A percentile compares a stretch with the other conserved stretches of the same genome.
Conservation (phyloP, 2,888 invertebrate species). For the Eupeodes latifasciatus region DNA sequence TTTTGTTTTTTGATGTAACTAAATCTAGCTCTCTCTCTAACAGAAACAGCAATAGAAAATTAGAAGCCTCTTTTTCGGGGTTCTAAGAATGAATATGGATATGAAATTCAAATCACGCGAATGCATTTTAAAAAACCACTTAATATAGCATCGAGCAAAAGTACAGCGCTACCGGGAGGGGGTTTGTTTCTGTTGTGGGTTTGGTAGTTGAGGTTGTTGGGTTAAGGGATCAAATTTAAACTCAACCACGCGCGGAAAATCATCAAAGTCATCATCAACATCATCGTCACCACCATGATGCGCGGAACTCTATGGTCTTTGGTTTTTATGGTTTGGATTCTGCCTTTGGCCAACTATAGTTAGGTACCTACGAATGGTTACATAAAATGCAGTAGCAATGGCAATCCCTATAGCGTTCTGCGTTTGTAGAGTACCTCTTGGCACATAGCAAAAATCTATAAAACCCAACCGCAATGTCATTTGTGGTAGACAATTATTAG, state of each 20-base stretch:
- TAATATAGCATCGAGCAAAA: background rate
- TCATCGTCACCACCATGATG: background rate
- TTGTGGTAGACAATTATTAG: slow-evolving; percentile 63
- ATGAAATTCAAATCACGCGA: slow-evolving; percentile 50
- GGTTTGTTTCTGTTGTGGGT: background rate
- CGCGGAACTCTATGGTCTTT: background rate
- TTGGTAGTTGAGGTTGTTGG: background rate
- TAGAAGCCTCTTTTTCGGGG: background rate
- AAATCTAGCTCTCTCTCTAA: background rate
- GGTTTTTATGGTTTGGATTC: background rate
- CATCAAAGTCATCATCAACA: slow-evolving; percentile 54
- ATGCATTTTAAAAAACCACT: slow-evolving; percentile 39
- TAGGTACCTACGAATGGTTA: too few relatives aligned
- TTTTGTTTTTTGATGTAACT: slow-evolving; percentile 22
- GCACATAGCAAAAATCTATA: slow-evolving; percentile 23
- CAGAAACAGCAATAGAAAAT: background rate
- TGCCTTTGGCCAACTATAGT: background rate
- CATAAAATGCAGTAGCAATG: background rate
- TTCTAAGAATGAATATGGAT: background rate
- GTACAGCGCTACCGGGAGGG: too few relatives aligned
- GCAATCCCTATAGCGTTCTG: background rate
- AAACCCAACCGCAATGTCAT: slow-evolving; percentile 32
- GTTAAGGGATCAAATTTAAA: background rate
- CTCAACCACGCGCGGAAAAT: slow-evolving; percentile 59
- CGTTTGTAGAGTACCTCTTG: background rate